These are phyloP conservation scores for Syngnathoides biaculeatus DNA, from an alignment of 2,113 vertebrate genomes.

Conservation along the genomic window DNA sequence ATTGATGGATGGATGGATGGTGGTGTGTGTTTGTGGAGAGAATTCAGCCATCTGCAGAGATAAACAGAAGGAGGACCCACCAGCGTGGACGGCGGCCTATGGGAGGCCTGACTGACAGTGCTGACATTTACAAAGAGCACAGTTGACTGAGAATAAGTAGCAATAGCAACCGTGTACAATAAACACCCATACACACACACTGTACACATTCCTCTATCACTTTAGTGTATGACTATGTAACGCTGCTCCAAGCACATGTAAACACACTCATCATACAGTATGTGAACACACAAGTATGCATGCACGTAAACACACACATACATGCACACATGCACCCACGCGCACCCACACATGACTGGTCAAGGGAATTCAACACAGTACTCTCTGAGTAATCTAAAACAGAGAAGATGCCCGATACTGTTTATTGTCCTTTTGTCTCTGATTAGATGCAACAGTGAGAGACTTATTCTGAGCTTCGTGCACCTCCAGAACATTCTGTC, in stretches of 20 bases:
- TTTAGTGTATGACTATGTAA: constrained; percentile 14
- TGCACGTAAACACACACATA: constrained; percentile 1
- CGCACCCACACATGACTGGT: constrained; percentile 1
- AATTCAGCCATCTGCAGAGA: constrained; percentile 62
- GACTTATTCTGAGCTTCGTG: constrained; percentile 10
- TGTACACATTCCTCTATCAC: constrained; percentile 36
- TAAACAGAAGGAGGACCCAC: constrained; percentile 58
- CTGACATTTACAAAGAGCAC: constrained; percentile 74
- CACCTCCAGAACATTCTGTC: constrained; percentile 30
- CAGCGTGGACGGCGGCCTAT: constrained; percentile 50
- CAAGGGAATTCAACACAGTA: constrained; percentile 36
- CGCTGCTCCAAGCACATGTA: not conserved
- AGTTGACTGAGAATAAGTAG: constrained; percentile 72
- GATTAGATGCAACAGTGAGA: constrained; percentile 34
- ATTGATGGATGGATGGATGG: constrained; percentile 15
- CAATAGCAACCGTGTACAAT: constrained; percentile 31
- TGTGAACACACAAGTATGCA: no score
- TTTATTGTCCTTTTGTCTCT: constrained; percentile 54
- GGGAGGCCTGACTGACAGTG: constrained; percentile 66
- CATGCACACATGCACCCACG: not conserved
- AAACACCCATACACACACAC: constrained; percentile 26
- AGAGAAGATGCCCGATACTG: constrained; percentile 38
- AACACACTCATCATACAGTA: constrained; percentile 4
- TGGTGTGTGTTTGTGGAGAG: not conserved
- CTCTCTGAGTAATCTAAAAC: constrained; percentile 53